Conservation (phyloP, 1,140 invertebrate genomes). For the Phenacoccus solenopsis region DNA sequence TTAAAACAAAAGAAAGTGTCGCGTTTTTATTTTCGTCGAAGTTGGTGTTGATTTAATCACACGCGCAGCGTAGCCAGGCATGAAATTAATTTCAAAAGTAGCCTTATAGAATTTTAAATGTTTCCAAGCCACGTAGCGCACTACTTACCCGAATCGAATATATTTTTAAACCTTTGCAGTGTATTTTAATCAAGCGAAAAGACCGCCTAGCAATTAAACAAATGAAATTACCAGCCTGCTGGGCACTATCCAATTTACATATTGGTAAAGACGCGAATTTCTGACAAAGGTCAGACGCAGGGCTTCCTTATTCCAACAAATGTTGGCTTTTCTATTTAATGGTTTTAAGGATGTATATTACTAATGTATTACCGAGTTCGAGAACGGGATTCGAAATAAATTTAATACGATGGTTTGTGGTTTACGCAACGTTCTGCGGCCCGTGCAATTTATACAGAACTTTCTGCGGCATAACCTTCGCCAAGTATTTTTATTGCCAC, state of each 20-base stretch:
- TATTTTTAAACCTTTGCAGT: no score
- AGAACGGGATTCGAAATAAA: not conserved
- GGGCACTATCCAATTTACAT: not conserved
- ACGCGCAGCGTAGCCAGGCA: no score
- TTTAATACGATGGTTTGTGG: not conserved
- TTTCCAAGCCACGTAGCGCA: no score
- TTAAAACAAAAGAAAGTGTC: not conserved
- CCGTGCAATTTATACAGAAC: not conserved
- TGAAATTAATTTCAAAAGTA: not conserved
- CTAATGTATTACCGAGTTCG: not conserved
- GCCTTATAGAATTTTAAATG: not conserved
- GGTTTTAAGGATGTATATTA: not conserved
- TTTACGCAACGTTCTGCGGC: not conserved
- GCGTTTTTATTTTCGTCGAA: not conserved
- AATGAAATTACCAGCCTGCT: no score
- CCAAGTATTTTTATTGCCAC: not conserved
- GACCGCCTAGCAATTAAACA: no score
- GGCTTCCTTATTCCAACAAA: not conserved
- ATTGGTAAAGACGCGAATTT: not conserved
- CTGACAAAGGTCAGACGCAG: not conserved
- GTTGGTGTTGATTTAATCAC: not conserved
- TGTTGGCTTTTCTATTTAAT: constrained; percentile 2
- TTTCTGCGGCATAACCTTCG: not conserved
- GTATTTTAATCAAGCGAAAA: no score
- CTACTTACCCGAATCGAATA: no score